Base-by-base conservation (phyloP, 2,888 invertebrate species). In the Drosophila ezoana region DNA sequence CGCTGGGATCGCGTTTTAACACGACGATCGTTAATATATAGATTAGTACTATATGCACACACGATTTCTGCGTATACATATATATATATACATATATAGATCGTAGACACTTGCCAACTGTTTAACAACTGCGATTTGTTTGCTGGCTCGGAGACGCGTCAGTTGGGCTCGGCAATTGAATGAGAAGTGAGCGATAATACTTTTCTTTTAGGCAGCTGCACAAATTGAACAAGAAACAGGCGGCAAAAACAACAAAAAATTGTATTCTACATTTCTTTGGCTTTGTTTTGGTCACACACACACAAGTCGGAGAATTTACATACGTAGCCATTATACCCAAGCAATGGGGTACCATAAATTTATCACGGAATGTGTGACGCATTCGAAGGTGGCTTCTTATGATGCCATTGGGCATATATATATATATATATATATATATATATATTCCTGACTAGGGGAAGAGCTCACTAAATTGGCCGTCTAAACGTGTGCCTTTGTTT, bases 251-350 rank as follows among this genome's bases (percentile, higher is more conserved):
- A 35, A 10, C 48, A 35, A 9, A 47, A 58, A 58, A 52, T 44
- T 20, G 44, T 60, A 52, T 72, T 62, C 66, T 60, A 83, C 83
- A 83, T 88, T 82, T 82, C 81, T 82, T 88, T 82, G 81, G 81
- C 81, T 82, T 82, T 81, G 88, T 88, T 85, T 87, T 75, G 56
- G 58, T 56, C 79, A 57, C 54, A 51, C 45, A 13, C 18, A 5
- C 49, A 58, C 28, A 11, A 13, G 28, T 28, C 28, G 28, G 28
- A 28, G 8, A 47, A 69, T 57, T 47, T 53, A 71, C 52, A 48
- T 71, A 48, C 16, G 72, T 62, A 9, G 33, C 11, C 61, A 53
- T 57, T 44, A 67, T 53, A 44, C 28, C 20, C n/a, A 13, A 16
- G 28, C 43, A 4, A 4, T n/a, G 4, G 32, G 37, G 68, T 41